Evolutionary conservation across 2,888 invertebrate species (phyloP), one percentile per base, ranked within the genome.

Genomic region (Coenonympha glycerion): DNA sequence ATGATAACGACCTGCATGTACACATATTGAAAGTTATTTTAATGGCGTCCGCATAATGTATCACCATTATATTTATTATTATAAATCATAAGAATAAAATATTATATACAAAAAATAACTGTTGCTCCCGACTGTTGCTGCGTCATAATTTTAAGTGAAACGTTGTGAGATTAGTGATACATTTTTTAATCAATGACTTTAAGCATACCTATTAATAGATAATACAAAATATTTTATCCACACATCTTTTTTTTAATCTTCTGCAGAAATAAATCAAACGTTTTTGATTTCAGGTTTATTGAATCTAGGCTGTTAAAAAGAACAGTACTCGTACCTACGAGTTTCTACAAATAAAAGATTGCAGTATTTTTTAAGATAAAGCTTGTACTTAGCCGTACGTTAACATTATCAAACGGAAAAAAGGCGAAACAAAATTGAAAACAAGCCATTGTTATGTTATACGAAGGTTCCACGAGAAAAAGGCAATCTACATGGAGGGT

Each of bases 401-500:
- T 60, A 57, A 61, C 57, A 63, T 59, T 61, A 64, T 60, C 53
- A 60, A 61, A 59, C 59, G 58, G 52, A 55, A 59, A 62, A 64
- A 62, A 58, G 49, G 55, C 55, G 50, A 69, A 78, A 78, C 80
- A 79, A 81, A 85, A 86, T 86, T 86, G 86, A 86, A 86, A 85
- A 85, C 84, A 83, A 76, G 76, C 79, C 79, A 82, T 85, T 84
- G 84, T 86, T 84, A 84, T 85, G 84, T 83, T 84, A 82, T 83
- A 84, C 81, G 76, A 73, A 78, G 77, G 83, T 74, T 76, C 67
- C 71, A 76, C 76, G 73, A 78, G 79, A 82, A 84, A 83, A 81
- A 87, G 82, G 85, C 87, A 86, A 86, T 87, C 86, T 86, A 81
- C 82, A 81, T 79, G 80, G 80, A 83, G 81, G 84, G 85, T 77